Evolutionary conservation across 2,113 vertebrate genomes (phyloP), one percentile per base, ranked within the genome.

Genomic region (Cephalopholis sonnerati): DNA sequence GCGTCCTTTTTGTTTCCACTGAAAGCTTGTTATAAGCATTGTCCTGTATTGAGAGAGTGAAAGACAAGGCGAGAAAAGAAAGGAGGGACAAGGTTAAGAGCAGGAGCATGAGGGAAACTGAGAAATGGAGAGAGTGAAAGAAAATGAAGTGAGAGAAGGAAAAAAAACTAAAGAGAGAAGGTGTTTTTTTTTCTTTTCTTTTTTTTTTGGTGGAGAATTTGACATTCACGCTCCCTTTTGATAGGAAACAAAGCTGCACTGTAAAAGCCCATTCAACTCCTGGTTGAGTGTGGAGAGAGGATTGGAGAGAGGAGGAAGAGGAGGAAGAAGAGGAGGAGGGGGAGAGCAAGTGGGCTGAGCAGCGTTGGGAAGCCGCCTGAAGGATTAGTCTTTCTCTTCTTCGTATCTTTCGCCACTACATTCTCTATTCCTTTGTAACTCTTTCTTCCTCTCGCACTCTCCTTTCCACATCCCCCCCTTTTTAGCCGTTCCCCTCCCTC

Each of bases 171-270:
- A 76, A 71, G n/a, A 2, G 25, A 48, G 27, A 69, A 77, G 41
- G 61, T 81, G 36, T 36, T 77, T 70, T 44, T 39, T 75, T 61
- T 24, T 24, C 9, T 12, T 29, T 39, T 75, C 57, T 24, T 24
- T 7, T 12, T 29, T 46, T 81, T 25, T 77, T 15, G 44, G 39
- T 66, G 46, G 62, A 67, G 53, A 88, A 85, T 85, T 89, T 91
- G 77, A 93, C 83, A 84, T 92, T 88, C 81, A 87, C 16, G 25
- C 71, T 88, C 74, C 59, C 90, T 87, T 90, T 84, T 89, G 72
- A 89, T 74, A 51, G 55, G 74, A 91, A 91, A 92, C 89, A 91
- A 93, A 90, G 89, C 71, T n/a, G 22, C 67, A 87, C 77, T 91
- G 89, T 91, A 92, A 88, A 91, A 85, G 77, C 83, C 63, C 65